These are phyloP conservation scores for Pinctada fucata DNA, from an alignment of 2,888 invertebrate genomes.

Conservation along the genomic window DNA sequence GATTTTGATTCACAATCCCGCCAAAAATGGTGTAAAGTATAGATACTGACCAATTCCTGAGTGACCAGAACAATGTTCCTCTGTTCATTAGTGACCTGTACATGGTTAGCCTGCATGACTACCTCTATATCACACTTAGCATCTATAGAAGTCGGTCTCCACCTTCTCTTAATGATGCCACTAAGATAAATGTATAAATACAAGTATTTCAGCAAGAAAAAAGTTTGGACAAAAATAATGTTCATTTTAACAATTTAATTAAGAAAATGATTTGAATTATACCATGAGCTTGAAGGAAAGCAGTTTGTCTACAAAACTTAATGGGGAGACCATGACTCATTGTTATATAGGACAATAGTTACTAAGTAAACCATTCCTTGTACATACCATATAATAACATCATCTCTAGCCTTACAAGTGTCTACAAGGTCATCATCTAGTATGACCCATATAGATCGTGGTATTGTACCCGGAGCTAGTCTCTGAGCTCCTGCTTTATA, in stretches of 20 bases:
- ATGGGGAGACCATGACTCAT: too few relatives aligned
- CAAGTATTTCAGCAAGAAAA: neutral
- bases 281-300: too few relatives aligned
- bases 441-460: conserved; percentile 86
- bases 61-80: conserved; percentile 71
- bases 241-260: neutral
- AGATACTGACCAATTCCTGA: conserved; percentile 69
- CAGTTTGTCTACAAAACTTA: too few relatives aligned
- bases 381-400: conserved; percentile 87
- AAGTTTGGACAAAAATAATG: neutral
- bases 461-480: conserved; percentile 85
- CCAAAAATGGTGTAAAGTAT: too few relatives aligned
- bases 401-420: conserved; percentile 91
- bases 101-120: conserved; percentile 84
- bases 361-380: too few relatives aligned
- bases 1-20: too few relatives aligned
- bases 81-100: conserved; percentile 79
- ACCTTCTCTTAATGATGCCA: conserved; percentile 86
- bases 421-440: conserved; percentile 92
- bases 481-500: too few relatives aligned
- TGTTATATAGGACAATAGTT: too few relatives aligned
- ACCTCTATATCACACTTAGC: conserved; percentile 84
- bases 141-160: conserved; percentile 82
- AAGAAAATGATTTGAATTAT: neutral
- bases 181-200: conserved; percentile 78